These are phyloP conservation scores for Drosophila pullipes DNA, from an alignment of 2,888 invertebrate species.

Conservation along the genomic window DNA sequence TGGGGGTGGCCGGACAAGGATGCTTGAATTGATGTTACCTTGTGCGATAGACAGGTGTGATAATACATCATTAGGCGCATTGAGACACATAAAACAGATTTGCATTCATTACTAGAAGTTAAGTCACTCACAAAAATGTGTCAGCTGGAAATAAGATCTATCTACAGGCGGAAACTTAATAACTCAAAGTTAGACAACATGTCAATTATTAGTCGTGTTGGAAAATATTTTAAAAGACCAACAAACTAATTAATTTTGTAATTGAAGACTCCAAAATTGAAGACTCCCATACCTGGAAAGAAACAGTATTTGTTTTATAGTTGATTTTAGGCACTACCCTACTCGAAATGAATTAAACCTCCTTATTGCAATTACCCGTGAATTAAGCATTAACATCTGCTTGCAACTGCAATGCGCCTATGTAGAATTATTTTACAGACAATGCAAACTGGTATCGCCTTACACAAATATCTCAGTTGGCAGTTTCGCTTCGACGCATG, in stretches of 20 bases:
- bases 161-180: neutral
- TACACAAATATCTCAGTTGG: constrained; percentile 25
- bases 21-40: neutral
- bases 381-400: neutral
- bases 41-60: neutral
- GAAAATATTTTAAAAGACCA: neutral
- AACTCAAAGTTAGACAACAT: neutral
- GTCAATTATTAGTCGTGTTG: neutral
- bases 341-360: neutral
- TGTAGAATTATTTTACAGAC: constrained; percentile 15
- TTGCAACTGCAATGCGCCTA: neutral
- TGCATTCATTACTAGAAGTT: neutral
- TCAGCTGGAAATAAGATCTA: neutral
- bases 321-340: neutral
- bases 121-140: neutral
- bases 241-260: neutral
- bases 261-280: no score
- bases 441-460: constrained; percentile 10
- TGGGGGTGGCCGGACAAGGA: neutral
- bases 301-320: neutral
- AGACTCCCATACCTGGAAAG: no score
- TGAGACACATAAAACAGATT: neutral
- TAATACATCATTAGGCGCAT: neutral
- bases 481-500: constrained; percentile 46
- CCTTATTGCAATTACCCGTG: neutral